Percentiles rank a stretch among this genome's conserved stretches.
These are phyloP conservation scores for Sciurus niger DNA, from an alignment of 2,113 vertebrate genomes.

Conservation along the genomic window DNA sequence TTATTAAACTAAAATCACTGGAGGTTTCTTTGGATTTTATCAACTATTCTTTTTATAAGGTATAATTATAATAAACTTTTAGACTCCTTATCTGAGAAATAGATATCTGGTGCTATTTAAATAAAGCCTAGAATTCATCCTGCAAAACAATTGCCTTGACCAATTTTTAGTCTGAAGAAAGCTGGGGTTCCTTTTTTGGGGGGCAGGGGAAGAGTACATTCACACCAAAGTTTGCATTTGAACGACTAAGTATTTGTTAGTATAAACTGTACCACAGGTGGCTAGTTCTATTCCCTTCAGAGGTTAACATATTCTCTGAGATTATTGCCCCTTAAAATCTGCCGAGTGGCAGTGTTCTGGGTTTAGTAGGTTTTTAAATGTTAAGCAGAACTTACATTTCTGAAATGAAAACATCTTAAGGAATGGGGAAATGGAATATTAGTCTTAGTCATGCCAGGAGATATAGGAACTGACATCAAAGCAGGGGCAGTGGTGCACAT, in stretches of 20 bases:
- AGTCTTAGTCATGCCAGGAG: not conserved
- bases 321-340: not conserved
- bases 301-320: conserved; percentile 5
- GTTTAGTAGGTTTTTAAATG: not conserved
- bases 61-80: not conserved
- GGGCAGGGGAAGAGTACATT: not conserved
- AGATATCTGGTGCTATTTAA: not conserved
- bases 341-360: not conserved
- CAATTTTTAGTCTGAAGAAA: conserved; percentile 50
- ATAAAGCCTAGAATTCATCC: not conserved
- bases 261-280: not conserved
- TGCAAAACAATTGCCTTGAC: not conserved
- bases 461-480: not conserved
- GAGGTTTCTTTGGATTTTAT: not conserved
- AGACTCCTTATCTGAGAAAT: conserved; percentile 22
- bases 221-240: not conserved
- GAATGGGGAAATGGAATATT: not conserved
- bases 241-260: not conserved
- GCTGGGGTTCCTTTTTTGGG: not conserved
- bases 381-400: conserved; percentile 26
- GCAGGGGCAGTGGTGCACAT: too few relatives aligned
- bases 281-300: conserved; percentile 17
- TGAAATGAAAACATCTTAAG: not conserved
- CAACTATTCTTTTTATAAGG: not conserved
- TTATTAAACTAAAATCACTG: conserved; percentile 52